Conservation (phyloP, 2,797 vertebrate species). For the Menidia menidia region DNA sequence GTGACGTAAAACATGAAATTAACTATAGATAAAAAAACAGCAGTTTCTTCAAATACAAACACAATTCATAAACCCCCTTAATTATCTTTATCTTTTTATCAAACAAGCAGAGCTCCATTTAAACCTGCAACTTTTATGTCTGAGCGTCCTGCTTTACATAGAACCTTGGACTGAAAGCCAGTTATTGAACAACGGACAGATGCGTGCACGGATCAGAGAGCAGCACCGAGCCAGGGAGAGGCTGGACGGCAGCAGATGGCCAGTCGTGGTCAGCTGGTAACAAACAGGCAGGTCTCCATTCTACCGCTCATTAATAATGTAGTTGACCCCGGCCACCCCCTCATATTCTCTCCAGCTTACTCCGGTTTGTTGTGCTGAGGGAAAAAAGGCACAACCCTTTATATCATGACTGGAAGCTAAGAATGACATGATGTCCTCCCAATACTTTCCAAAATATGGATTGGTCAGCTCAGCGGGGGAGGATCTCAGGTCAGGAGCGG, state of each 20-base stretch:
- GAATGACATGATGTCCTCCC: slow-evolving; percentile 39
- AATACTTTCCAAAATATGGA: slow-evolving; percentile 35
- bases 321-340: slow-evolving; percentile 51
- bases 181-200: slow-evolving; percentile 21
- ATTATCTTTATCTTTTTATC: not conserved
- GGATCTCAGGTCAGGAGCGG: slow-evolving; percentile 44
- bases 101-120: slow-evolving; percentile 30
- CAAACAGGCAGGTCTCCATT: slow-evolving; percentile 72
- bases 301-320: slow-evolving; percentile 71
- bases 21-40: not conserved
- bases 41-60: not conserved
- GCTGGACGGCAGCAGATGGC: slow-evolving; percentile 78
- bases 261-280: slow-evolving; percentile 76
- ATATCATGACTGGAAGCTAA: slow-evolving; percentile 17
- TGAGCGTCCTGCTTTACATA: slow-evolving; percentile 43
- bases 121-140: slow-evolving; percentile 36
- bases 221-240: slow-evolving; percentile 5
- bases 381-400: slow-evolving; percentile 18
- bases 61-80: slow-evolving; percentile 2
- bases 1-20: not conserved
- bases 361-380: slow-evolving; percentile 20
- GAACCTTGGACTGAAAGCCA: slow-evolving; percentile 25
- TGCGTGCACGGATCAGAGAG: slow-evolving; percentile 8
- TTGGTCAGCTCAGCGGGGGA: slow-evolving; percentile 26
- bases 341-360: slow-evolving; percentile 9